Evolutionary conservation across 2,113 vertebrate genomes (phyloP).

Genomic region (Marcusenius ussheri): DNA sequence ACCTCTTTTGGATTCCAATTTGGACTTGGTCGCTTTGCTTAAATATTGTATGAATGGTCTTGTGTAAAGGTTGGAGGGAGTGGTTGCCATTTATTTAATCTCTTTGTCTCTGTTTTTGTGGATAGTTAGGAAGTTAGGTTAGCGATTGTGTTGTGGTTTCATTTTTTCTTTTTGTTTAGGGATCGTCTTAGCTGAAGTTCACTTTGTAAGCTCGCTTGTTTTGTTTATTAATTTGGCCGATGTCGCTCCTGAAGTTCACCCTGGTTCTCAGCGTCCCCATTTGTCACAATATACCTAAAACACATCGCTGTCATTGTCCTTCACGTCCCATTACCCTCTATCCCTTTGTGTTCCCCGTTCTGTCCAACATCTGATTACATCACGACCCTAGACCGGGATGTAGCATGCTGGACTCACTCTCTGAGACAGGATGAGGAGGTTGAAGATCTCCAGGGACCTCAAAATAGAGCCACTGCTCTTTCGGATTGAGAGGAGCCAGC

Average conservation of each 20-base stretch:
- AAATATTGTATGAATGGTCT: not conserved
- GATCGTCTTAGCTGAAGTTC: not conserved
- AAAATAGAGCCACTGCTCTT: not conserved
- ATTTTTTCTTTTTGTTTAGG: too few species aligned
- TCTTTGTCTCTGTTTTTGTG: not conserved
- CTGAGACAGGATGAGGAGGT: not conserved
- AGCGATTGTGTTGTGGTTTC: not conserved
- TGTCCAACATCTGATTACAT: not conserved
- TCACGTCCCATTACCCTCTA: not conserved
- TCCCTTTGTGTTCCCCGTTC: not conserved
- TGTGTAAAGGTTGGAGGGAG: not conserved
- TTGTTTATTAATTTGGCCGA: not conserved
- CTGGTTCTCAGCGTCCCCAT: not conserved
- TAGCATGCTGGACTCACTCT: not conserved
- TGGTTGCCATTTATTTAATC: not conserved
- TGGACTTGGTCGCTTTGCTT: not conserved
- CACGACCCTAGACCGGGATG: not conserved
- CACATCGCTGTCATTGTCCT: not conserved
- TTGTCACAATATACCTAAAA: not conserved
- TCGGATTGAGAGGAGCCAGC: not conserved
- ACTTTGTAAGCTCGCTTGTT: not conserved
- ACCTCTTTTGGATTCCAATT: not conserved
- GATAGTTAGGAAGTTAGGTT: not conserved
- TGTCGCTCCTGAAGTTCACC: not conserved
- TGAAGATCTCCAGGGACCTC: not conserved